Conservation (phyloP, 1,140 invertebrate genomes). For the Drosophila eugracilis region DNA sequence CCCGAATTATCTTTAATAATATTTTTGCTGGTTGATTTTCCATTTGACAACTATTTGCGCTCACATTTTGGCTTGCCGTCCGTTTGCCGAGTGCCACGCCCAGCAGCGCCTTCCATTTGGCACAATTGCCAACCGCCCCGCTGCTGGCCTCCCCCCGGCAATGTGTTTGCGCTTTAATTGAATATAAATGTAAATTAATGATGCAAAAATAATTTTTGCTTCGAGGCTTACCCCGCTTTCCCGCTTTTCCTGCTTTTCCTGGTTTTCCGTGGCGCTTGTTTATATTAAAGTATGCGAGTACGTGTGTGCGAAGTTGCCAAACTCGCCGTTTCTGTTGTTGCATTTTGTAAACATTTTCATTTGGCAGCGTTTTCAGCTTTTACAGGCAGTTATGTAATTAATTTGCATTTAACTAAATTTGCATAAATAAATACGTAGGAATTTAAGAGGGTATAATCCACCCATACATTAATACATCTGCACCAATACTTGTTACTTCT, state of each 20-base stretch:
- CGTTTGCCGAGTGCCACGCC: slow-evolving; percentile 40
- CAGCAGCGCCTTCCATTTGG: slow-evolving; percentile 47
- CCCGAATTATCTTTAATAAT: background rate
- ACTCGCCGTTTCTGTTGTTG: slow-evolving; percentile 39
- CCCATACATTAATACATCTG: slow-evolving; percentile 10
- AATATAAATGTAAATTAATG: slow-evolving; percentile 84
- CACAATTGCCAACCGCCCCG: slow-evolving; percentile 6
- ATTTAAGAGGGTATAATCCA: slow-evolving; percentile 55
- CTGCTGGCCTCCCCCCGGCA: slow-evolving; percentile 27
- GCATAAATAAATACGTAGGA: slow-evolving; percentile 77
- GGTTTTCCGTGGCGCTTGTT: slow-evolving; percentile 42
- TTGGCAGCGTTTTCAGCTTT: slow-evolving; percentile 68
- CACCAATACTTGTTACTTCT: background rate
- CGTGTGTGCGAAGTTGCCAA: slow-evolving; percentile 27
- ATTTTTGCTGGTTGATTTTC: background rate
- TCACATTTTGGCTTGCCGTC: slow-evolving; percentile 2
- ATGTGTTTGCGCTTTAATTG: slow-evolving; percentile 81
- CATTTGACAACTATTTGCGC: slow-evolving; percentile 1
- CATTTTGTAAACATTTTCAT: slow-evolving; percentile 74
- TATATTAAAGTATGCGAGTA: slow-evolving; percentile 34
- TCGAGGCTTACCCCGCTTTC: slow-evolving; percentile 63
- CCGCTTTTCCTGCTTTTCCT: no score
- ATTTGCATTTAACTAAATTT: slow-evolving; percentile 82
- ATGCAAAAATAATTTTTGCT: slow-evolving; percentile 83
- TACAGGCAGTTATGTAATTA: slow-evolving; percentile 72